These are phyloP conservation scores for Poeciliopsis paucimaculata DNA, from an alignment of 2,797 vertebrate genomes.

Conservation along the genomic window DNA sequence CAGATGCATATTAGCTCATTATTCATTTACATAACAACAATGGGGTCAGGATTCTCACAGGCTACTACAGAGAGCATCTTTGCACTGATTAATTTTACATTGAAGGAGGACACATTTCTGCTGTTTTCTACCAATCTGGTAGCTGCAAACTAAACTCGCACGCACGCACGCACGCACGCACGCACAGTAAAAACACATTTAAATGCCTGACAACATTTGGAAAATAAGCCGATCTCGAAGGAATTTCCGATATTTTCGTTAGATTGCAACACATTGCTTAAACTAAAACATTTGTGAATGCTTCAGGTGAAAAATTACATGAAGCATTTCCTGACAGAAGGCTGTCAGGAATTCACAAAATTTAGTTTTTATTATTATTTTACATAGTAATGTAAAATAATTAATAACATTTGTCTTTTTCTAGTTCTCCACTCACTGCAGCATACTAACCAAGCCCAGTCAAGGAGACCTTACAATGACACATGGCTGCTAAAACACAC, in stretches of 20 bases:
- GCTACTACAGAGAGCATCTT: conserved; percentile 12
- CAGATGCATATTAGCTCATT: conserved; percentile 18
- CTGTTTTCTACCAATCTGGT: background rate
- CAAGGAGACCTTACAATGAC: conserved; percentile 1
- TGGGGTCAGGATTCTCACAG: conserved; percentile 13
- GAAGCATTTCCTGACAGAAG: conserved; percentile 3
- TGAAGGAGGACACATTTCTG: conserved; percentile 3
- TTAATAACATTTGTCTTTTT: background rate
- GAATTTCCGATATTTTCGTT: conserved; percentile 53
- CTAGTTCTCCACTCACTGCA: background rate
- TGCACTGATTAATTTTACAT: conserved; percentile 21
- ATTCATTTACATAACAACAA: conserved; percentile 22
- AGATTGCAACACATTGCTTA: conserved; percentile 28
- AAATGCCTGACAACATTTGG: conserved; percentile 34
- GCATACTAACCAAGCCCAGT: conserved; percentile 5
- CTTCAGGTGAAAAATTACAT: conserved; percentile 1
- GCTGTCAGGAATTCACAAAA: conserved; percentile 5
- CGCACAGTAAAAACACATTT: conserved; percentile 27
- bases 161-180: background rate
- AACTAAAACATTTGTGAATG: conserved; percentile 30
- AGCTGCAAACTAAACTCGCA: conserved; percentile 28
- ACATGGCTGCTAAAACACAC: background rate
- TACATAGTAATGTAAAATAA: background rate
- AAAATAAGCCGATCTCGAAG: conserved; percentile 35
- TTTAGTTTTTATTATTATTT: conserved; percentile 3